These are phyloP conservation scores for Pterostichus niger DNA, from an alignment of 2,888 invertebrate genomes.

Conservation along the genomic window DNA sequence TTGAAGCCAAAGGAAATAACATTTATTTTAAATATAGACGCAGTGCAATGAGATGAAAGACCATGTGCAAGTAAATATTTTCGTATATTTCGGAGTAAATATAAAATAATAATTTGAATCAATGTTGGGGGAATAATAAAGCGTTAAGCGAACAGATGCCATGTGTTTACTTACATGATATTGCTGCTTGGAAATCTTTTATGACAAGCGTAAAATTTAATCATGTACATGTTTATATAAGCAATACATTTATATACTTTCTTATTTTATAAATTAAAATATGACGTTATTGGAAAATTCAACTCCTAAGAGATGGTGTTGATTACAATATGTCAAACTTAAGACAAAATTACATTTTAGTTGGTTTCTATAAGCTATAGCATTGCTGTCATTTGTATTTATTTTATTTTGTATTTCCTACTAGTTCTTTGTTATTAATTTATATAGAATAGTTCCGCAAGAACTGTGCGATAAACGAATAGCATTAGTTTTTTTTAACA, in stretches of 20 bases:
- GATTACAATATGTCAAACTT: too few relatives aligned
- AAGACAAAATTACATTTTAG: too few relatives aligned
- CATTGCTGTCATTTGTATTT: too few relatives aligned
- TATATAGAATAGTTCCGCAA: too few relatives aligned
- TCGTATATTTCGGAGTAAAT: slow-evolving; percentile 27
- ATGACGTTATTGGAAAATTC: too few relatives aligned
- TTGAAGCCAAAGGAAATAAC: slow-evolving; percentile 54
- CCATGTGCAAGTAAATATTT: slow-evolving; percentile 42
- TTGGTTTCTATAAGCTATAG: too few relatives aligned
- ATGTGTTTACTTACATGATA: slow-evolving; percentile 35
- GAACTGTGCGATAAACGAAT: too few relatives aligned
- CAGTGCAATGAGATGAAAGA: slow-evolving; percentile 40
- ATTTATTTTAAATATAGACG: slow-evolving; percentile 56
- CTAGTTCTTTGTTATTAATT: too few relatives aligned
- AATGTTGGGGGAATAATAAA: slow-evolving; percentile 22
- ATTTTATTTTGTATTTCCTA: too few relatives aligned
- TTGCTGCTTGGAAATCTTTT: slow-evolving; percentile 26
- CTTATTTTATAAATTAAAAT: background rate
- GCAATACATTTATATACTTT: background rate
- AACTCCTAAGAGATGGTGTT: too few relatives aligned
- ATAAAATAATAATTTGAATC: slow-evolving; percentile 41
- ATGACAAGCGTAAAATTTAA: slow-evolving; percentile 30
- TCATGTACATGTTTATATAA: slow-evolving; percentile 18
- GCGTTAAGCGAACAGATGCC: background rate
- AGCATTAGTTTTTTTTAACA: too few relatives aligned